These are phyloP conservation scores for Diarsia rubi DNA, from an alignment of 2,888 invertebrate species.

Conservation along the genomic window DNA sequence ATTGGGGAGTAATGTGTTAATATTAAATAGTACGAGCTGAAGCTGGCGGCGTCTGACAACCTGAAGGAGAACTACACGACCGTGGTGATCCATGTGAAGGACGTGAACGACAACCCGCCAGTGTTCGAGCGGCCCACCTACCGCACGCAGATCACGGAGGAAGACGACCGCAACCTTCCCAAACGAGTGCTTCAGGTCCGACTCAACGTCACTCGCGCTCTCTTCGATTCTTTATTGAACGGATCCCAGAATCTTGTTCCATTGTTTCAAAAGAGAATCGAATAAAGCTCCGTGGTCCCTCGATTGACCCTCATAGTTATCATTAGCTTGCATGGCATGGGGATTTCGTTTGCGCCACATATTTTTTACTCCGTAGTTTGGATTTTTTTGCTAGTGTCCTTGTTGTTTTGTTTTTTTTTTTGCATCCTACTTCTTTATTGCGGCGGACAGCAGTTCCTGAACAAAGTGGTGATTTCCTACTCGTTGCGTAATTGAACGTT, in stretches of 20 bases:
- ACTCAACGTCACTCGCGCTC: conserved; percentile 90
- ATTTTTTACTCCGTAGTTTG: conserved; percentile 77
- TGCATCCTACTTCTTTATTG: conserved; percentile 77
- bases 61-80: conserved; percentile 99
- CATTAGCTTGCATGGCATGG: conserved; percentile 87
- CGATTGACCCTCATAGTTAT: conserved; percentile 71
- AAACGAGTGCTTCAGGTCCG: conserved; percentile 97
- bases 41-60: conserved; percentile 98
- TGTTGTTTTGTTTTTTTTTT: conserved; percentile 75
- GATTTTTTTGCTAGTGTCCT: conserved; percentile 80
- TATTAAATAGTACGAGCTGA: conserved; percentile 95
- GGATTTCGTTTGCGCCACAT: conserved; percentile 79
- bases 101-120: conserved; percentile 99
- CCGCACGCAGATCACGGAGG: conserved; percentile 98
- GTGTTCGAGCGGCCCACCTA: conserved; percentile 98
- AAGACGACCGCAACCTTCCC: conserved; percentile 98
- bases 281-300: conserved; percentile 72
- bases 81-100: conserved; percentile 98
- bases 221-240: conserved; percentile 77
- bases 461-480: conserved; percentile 65
- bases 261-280: conserved; percentile 77
- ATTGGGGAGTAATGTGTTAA: conserved; percentile 40
- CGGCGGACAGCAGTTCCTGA: conserved; percentile 73
- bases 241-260: conserved; percentile 31
- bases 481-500: conserved; percentile 49